Evolutionary conservation across 53 echinoderm and acorn worm genomes (phyloP).

Genomic region (Paracentrotus lividus): DNA sequence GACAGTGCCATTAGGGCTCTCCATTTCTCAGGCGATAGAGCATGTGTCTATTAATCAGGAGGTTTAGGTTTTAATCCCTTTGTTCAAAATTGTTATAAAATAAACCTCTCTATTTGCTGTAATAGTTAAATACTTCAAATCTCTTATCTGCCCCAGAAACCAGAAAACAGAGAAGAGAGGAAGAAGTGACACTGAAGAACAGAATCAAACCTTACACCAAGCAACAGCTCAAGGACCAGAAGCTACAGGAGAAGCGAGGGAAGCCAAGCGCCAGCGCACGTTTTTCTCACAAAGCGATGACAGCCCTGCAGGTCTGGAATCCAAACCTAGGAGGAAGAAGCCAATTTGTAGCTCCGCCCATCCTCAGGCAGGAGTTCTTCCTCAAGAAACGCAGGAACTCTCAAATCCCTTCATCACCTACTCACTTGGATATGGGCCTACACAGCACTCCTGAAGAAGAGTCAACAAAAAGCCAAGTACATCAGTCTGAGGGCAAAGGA

Average conservation of each 20-base stretch:
- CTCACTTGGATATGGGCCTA: conserved; percentile 23
- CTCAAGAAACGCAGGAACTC: conserved; percentile 26
- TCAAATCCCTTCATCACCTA: conserved; percentile 52
- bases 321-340: conserved; percentile 8
- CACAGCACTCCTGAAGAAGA: conserved; percentile 61
- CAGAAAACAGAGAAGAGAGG: conserved; percentile 7
- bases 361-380: conserved; percentile 50
- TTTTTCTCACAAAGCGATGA: conserved; percentile 56
- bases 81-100: background rate
- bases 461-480: conserved; percentile 67
- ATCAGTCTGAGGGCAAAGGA: background rate
- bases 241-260: conserved; percentile 63
- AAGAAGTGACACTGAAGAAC: background rate
- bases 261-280: conserved; percentile 61
- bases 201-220: conserved; percentile 39
- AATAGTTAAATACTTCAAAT: background rate
- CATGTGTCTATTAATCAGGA: too few species aligned
- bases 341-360: background rate
- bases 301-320: background rate
- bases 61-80: background rate
- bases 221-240: conserved; percentile 72
- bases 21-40: too few species aligned
- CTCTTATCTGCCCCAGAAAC: background rate
- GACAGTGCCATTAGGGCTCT: too few species aligned
- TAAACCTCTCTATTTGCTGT: background rate